Conservation (phyloP, 30 jellyfish, hydroid and myxozoan genomes). For the Pelagia noctiluca region DNA sequence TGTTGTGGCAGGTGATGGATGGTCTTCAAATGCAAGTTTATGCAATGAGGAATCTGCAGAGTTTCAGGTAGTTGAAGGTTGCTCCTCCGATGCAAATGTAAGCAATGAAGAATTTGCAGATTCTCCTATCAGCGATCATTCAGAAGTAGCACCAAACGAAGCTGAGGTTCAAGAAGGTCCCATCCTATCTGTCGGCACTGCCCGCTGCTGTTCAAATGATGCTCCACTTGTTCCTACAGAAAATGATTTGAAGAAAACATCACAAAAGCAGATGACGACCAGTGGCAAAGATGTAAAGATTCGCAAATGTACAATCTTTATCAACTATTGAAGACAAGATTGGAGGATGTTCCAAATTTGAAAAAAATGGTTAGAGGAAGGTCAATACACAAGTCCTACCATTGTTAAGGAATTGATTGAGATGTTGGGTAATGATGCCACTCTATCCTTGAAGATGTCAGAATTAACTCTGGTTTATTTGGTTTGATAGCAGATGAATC, state of each 20-base stretch:
- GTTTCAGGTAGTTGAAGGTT: no score
- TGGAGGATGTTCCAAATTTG: slow-evolving; percentile 42
- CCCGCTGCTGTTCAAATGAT: no score
- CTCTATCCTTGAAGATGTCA: slow-evolving; percentile 22
- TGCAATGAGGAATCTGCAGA: no score
- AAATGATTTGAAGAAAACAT: no score
- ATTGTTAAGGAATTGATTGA: slow-evolving; percentile 34
- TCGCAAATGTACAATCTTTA: slow-evolving; percentile 12
- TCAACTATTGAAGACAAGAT: slow-evolving; percentile 30
- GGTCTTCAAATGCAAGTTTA: no score
- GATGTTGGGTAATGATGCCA: slow-evolving; percentile 44
- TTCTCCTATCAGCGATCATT: background rate
- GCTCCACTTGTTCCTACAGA: no score
- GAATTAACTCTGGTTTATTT: slow-evolving; percentile 42
- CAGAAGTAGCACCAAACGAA: slow-evolving; percentile 6
- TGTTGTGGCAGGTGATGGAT: no score
- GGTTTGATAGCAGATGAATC: slow-evolving; percentile 50
- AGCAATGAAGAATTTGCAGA: slow-evolving; percentile 20
- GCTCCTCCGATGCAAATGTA: no score
- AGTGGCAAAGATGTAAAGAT: no score
- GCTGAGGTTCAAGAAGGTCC: background rate
- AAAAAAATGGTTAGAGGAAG: slow-evolving; percentile 2
- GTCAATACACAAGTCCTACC: slow-evolving; percentile 37
- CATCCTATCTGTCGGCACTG: background rate
- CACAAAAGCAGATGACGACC: no score